A percentile compares a stretch with the other conserved stretches of the same genome.
Conservation (phyloP, 2,888 invertebrate species). For the Byasa hedistus region DNA sequence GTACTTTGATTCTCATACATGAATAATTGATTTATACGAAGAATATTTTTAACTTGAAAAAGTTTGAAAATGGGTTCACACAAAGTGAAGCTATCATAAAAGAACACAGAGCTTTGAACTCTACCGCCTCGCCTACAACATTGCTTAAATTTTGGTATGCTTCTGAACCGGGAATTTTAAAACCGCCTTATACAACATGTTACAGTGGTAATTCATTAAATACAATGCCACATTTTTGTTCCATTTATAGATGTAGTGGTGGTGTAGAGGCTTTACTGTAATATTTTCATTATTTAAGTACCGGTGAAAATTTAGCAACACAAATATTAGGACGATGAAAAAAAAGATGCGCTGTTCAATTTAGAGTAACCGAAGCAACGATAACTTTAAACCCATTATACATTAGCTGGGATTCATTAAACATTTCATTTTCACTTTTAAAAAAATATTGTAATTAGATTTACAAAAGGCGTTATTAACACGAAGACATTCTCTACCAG, state of each 20-base stretch:
- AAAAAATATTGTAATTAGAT: too few species aligned
- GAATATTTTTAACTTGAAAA: too few species aligned
- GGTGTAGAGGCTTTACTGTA: neutral
- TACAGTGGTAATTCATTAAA: neutral
- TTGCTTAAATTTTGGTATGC: conserved; percentile 29
- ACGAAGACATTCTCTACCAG: too few species aligned
- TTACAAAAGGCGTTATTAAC: too few species aligned
- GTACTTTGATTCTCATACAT: too few species aligned
- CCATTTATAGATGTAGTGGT: neutral
- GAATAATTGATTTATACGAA: too few species aligned
- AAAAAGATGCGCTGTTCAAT: too few species aligned
- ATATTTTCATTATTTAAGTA: neutral
- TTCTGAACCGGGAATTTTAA: conserved; percentile 29
- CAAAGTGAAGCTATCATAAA: conserved; percentile 26
- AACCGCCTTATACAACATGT: conserved; percentile 17
- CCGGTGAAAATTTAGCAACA: neutral
- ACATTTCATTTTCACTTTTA: too few species aligned
- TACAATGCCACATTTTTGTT: neutral
- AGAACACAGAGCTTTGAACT: conserved; percentile 15
- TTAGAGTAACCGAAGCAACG: too few species aligned
- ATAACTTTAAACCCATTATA: too few species aligned
- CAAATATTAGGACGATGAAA: neutral
- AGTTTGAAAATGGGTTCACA: too few species aligned
- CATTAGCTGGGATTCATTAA: too few species aligned
- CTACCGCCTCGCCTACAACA: conserved; percentile 8